Evolutionary conservation across 37 sponge, comb jelly and placozoan species (phyloP).

Genomic region (Petrosia ficiformis): DNA sequence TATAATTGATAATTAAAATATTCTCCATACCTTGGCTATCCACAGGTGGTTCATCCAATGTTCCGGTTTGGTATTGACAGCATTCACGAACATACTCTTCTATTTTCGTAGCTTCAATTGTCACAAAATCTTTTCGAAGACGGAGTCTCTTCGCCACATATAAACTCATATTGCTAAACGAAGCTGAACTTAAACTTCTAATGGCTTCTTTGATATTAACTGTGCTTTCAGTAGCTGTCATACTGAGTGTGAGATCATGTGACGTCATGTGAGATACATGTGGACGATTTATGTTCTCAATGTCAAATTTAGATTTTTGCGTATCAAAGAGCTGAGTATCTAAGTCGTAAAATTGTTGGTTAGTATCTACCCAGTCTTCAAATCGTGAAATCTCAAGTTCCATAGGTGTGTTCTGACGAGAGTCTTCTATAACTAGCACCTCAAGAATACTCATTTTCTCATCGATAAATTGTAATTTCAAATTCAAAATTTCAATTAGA

Average conservation of each 20-base stretch:
- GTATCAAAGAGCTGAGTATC: constrained; percentile 46
- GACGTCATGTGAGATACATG: neutral
- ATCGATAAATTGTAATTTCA: constrained; percentile 19
- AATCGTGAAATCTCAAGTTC: constrained; percentile 29
- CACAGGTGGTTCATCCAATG: neutral
- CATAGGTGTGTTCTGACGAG: constrained; percentile 14
- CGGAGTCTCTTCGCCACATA: neutral
- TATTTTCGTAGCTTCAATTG: constrained; percentile 38
- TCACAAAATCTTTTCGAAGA: neutral
- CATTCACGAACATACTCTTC: constrained; percentile 47
- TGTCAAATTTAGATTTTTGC: constrained; percentile 44
- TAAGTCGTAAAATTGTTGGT: constrained; percentile 42
- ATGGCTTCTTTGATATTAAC: neutral
- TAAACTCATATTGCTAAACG: neutral
- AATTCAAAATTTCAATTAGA: constrained; percentile 18
- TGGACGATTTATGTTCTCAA: neutral
- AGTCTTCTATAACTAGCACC: constrained; percentile 10
- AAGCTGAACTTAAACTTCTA: neutral
- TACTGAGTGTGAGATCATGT: neutral
- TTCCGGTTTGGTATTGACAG: neutral
- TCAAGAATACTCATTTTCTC: constrained; percentile 11
- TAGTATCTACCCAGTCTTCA: constrained; percentile 50
- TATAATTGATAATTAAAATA: neutral
- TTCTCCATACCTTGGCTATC: neutral
- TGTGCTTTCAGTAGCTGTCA: neutral